Conservation (phyloP, 2,888 invertebrate species). For the Drosophila anomelani region DNA sequence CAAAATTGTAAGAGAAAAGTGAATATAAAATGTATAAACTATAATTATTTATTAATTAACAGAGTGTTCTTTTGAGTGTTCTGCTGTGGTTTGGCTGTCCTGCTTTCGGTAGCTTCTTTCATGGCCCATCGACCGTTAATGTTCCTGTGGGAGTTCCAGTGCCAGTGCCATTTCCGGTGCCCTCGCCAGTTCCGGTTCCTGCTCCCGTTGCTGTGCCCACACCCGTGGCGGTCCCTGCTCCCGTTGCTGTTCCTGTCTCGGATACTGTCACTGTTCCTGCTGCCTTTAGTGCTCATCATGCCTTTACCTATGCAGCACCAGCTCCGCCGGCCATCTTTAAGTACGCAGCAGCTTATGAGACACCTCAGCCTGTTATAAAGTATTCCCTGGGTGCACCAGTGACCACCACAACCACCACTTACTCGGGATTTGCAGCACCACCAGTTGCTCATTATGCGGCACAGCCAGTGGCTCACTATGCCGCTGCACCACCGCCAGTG, state of each 20-base stretch:
- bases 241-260: constrained; percentile 52
- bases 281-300: constrained; percentile 23
- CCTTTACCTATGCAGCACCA: constrained; percentile 26
- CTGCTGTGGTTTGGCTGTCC: constrained; percentile 16
- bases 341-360: constrained; percentile 45
- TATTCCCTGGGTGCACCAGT: constrained; percentile 65
- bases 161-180: constrained; percentile 31
- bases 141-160: constrained; percentile 24
- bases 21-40: background rate
- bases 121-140: constrained; percentile 11
- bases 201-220: constrained; percentile 24
- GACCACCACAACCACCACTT: constrained; percentile 70
- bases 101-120: constrained; percentile 28
- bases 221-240: constrained; percentile 44
- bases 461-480: constrained; percentile 7
- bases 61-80: constrained; percentile 22
- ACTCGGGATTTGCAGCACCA: constrained; percentile 61
- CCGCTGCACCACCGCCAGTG: constrained; percentile 17
- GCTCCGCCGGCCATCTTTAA: constrained; percentile 29
- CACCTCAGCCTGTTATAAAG: constrained; percentile 54
- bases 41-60: background rate
- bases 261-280: constrained; percentile 45
- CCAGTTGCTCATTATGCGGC: constrained; percentile 18
- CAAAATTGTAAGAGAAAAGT: constrained; percentile 45
- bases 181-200: constrained; percentile 27